A percentile compares a stretch with the other conserved stretches of the same genome.
These are phyloP conservation scores for Podiceps cristatus DNA, from an alignment of 2,113 vertebrate species.

Conservation along the genomic window DNA sequence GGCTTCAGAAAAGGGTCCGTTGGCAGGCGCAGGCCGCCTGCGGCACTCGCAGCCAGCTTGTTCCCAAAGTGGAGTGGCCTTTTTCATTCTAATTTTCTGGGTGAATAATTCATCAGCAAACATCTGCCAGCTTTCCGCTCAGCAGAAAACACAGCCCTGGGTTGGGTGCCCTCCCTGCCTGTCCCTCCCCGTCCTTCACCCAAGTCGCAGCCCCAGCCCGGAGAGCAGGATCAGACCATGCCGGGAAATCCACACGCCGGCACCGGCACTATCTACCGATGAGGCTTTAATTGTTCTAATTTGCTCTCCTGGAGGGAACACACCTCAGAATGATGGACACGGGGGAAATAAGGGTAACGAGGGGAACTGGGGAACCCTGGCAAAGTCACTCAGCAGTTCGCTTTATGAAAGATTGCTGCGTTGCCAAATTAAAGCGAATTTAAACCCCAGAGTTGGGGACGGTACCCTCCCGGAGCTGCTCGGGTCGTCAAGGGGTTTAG, in stretches of 20 bases:
- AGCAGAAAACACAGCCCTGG: background rate
- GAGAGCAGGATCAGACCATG: background rate
- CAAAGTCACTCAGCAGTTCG: fast-evolving
- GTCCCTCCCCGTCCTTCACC: background rate
- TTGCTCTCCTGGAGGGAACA: background rate
- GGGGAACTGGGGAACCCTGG: background rate
- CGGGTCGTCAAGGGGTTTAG: fast-evolving
- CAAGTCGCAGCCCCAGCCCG: fast-evolving
- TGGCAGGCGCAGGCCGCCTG: fast-evolving
- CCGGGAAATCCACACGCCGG: fast-evolving
- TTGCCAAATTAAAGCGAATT: background rate
- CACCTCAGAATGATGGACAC: background rate
- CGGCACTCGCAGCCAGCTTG: background rate
- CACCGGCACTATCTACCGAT: background rate
- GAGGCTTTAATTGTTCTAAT: background rate
- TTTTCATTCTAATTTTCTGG: background rate
- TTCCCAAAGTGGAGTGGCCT: no score
- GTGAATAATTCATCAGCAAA: background rate
- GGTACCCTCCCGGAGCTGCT: background rate
- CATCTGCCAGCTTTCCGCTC: background rate
- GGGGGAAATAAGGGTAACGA: fast-evolving
- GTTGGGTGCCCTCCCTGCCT: background rate
- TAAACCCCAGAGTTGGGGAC: background rate
- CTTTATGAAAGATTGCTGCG: fast-evolving
- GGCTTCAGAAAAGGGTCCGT: background rate